A percentile compares a stretch with the other conserved stretches of the same genome.
These are phyloP conservation scores for Trichoplusia ni DNA, from an alignment of 1,140 invertebrate species.

Conservation along the genomic window DNA sequence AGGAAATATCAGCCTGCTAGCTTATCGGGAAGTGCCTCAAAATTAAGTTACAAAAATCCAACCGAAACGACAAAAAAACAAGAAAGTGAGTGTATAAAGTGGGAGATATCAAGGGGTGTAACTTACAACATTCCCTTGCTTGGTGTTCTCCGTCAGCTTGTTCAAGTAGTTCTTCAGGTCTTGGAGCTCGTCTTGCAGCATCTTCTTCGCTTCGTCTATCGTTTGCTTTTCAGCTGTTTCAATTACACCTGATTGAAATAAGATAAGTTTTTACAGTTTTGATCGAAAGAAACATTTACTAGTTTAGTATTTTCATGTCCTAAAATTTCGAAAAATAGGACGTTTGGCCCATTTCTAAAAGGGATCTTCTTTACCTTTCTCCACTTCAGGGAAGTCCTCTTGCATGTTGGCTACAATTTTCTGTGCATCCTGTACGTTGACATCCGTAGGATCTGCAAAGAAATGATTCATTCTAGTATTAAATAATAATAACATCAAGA, in stretches of 20 bases:
- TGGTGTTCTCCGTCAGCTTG: conserved; percentile 31
- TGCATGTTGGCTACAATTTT: conserved; percentile 46
- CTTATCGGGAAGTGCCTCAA: too few relatives aligned
- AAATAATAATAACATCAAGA: background rate
- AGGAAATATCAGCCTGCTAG: too few relatives aligned
- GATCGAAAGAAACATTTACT: background rate
- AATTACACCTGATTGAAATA: conserved; percentile 46
- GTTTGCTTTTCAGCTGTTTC: conserved; percentile 46
- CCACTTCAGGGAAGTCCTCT: conserved; percentile 45
- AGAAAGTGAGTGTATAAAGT: too few relatives aligned
- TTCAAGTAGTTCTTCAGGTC: conserved; percentile 53
- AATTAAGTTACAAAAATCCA: too few relatives aligned
- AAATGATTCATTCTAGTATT: background rate
- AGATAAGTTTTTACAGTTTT: background rate
- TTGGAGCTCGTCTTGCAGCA: conserved; percentile 57
- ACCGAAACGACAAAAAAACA: too few relatives aligned
- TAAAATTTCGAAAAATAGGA: too few relatives aligned
- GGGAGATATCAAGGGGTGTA: too few relatives aligned
- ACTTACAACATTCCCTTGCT: conserved; percentile 47
- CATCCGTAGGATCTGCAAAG: conserved; percentile 51
- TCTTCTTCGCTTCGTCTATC: conserved; percentile 49
- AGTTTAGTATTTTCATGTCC: too few relatives aligned
- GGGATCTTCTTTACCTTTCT: conserved; percentile 54
- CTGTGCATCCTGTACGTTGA: conserved; percentile 42
- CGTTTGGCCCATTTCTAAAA: too few relatives aligned